Base-by-base conservation (phyloP, 2,888 invertebrate genomes). In the Caenorhabditis afra region DNA sequence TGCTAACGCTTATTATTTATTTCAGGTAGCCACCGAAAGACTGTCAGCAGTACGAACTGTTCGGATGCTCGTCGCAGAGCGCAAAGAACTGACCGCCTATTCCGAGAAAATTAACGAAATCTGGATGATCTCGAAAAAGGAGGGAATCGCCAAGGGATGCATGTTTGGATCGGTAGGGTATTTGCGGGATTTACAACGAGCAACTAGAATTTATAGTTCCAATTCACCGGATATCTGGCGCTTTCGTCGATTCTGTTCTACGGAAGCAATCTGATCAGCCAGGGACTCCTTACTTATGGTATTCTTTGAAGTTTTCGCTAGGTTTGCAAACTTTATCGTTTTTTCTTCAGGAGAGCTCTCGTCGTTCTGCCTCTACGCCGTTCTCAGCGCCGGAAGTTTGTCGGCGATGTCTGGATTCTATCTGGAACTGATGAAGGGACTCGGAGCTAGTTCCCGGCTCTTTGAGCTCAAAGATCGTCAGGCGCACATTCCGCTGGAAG, bases 21-120 rank as follows among this genome's bases (percentile, higher is more conserved):
- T 44, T 29, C 81, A 91, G 91, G 91, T 92, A 3, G 96, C 96
- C 0, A 96, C 97, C 91, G 97, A 97, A 91, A 94, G 94, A 87
- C 94, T 96, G 82, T 93, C 95, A 12, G 97, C 96, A 90, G 94
- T 97, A 81, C 93, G 95, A 90, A 97, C 97, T 2, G 97, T 98
- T 0, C 94, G 96, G 91, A 94, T 95, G 29, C 96, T 98, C 91
- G 95, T 95, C 16, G 95, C 95, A 87, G 97, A 98, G 91, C 90
- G 92, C 10, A 93, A 93, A 71, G 98, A 98, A 92, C 93, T 94
- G 58, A 90, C 92, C 7, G 81, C 83, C 0, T 85, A 85, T 64
- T 64, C 80, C 0, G 89, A 91, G 0, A 93, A 94, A 86, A 93
- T 97, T 70, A 91, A 93, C 35, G 92, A 94, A 53, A 93, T 97